Evolutionary conservation across 1,140 invertebrate genomes (phyloP).

Genomic region (Phocides pigmalion): DNA sequence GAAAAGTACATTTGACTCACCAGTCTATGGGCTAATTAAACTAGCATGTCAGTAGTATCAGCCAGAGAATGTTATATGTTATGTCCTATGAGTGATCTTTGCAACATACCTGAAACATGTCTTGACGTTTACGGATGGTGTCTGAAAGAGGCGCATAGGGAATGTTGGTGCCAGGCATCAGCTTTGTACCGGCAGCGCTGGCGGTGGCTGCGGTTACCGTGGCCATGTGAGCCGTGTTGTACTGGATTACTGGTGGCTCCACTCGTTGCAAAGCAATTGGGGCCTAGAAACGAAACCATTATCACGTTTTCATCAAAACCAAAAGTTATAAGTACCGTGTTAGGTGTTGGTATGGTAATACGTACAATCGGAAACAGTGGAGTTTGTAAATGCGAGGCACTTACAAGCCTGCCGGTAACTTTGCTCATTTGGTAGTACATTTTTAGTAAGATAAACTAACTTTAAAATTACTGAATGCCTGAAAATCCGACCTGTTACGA

Average conservation of each 20-base stretch:
- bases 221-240: conserved; percentile 68
- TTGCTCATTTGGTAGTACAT: conserved; percentile 76
- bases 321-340: neutral
- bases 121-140: conserved; percentile 57
- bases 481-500: conserved; percentile 70
- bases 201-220: conserved; percentile 59
- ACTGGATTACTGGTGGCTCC: conserved; percentile 66
- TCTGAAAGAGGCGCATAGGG: conserved; percentile 63
- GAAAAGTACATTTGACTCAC: no score
- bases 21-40: no score
- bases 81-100: neutral
- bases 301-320: conserved; percentile 24
- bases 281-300: conserved; percentile 51
- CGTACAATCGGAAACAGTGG: conserved; percentile 76
- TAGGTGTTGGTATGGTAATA: conserved; percentile 28
- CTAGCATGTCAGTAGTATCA: no score
- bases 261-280: conserved; percentile 76
- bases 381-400: conserved; percentile 63
- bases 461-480: conserved; percentile 37
- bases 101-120: conserved; percentile 64
- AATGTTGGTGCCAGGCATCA: conserved; percentile 71
- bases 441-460: conserved; percentile 44
- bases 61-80: neutral
- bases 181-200: conserved; percentile 53
- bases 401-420: conserved; percentile 68